Evolutionary conservation across 1,140 invertebrate species (phyloP), one percentile per base, ranked within the genome.

Genomic region (Schlechtendalia chinensis): DNA sequence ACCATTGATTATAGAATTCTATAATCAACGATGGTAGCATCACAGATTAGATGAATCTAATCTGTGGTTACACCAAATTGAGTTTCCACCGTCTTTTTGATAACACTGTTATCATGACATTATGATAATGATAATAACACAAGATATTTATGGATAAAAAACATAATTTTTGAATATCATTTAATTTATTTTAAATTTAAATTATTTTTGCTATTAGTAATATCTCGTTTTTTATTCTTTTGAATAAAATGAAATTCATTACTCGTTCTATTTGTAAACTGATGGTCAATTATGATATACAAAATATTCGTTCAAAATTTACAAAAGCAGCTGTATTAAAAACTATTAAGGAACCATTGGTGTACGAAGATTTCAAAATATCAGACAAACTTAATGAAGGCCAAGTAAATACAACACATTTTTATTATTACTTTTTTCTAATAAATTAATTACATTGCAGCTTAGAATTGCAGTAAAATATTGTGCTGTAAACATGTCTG

Each of bases 401-500:
- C 81, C 86, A 89, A 84, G 87, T 88, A 83, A 24, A 17, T 71
- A 61, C 22, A 45, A 67, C 12, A 50, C 29, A 10, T 16, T 50
- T 69, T 82, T 53, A 29, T 54, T 47, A 32, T 56, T 65, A 24
- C 39, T 29, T 58, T 29, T 74, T 58, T 53, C 16, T 72, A 24
- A 16, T 75, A 22, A 39, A 53, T 11, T 50, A n/a, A 75, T 12
- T 22, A 5, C 22, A 32, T 82, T 83, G 27, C 69, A 90, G 90
- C 87, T 91, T 45, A 82, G 89, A 29, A 87, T 91, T 29, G 86
- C 87, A 80, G 87, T 90, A 16, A 85, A 88, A 82, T 88, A 86
- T 69, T 89, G 89, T 83, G 88, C 89, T 22, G 84, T 91, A n/a
- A 91, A 91, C 85, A 87, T 87, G 75, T 86, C 88, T 6, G 90